A percentile compares a stretch with the other conserved stretches of the same genome.
These are phyloP conservation scores for Chelidonichthys spinosus DNA, from an alignment of 2,797 vertebrate genomes.

Conservation along the genomic window DNA sequence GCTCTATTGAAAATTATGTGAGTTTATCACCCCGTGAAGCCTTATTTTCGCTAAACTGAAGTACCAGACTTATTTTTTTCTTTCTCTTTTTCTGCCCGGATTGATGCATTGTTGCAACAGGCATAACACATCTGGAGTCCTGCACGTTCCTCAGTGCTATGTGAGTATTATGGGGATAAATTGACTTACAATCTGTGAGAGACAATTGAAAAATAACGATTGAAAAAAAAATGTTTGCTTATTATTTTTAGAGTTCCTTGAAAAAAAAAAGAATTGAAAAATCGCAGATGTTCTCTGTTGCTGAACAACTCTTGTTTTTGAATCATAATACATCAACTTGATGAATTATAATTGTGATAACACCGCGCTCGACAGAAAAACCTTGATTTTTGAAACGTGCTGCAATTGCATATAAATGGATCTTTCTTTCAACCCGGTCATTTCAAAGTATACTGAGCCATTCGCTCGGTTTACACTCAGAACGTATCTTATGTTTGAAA, in stretches of 20 bases:
- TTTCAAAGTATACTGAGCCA: constrained; percentile 50
- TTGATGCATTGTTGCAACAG: constrained; percentile 11
- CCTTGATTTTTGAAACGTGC: constrained; percentile 53
- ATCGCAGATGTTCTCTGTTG: constrained; percentile 53
- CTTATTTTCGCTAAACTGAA: not conserved
- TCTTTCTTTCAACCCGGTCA: constrained; percentile 66
- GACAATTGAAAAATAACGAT: constrained; percentile 26
- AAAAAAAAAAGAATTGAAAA: constrained; percentile 22
- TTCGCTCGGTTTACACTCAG: constrained; percentile 37
- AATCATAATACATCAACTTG: constrained; percentile 53
- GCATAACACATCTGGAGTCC: constrained; percentile 17
- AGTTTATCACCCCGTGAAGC: constrained; percentile 8
- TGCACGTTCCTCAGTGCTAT: constrained; percentile 2
- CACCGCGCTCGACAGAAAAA: constrained; percentile 36
- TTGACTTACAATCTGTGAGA: constrained; percentile 24
- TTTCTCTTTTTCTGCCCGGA: constrained; percentile 8
- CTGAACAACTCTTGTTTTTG: constrained; percentile 27
- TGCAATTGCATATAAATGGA: constrained; percentile 82
- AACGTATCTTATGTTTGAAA: constrained; percentile 89
- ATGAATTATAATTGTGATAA: constrained; percentile 56
- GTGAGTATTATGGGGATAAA: constrained; percentile 20
- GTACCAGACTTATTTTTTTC: not conserved
- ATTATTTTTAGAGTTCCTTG: constrained; percentile 40
- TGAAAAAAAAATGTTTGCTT: constrained; percentile 21
- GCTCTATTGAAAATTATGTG: not conserved